Percentiles rank a stretch among this genome's conserved stretches.
Conservation (phyloP, 1,140 invertebrate species). For the Ostrea denselamellosa region DNA sequence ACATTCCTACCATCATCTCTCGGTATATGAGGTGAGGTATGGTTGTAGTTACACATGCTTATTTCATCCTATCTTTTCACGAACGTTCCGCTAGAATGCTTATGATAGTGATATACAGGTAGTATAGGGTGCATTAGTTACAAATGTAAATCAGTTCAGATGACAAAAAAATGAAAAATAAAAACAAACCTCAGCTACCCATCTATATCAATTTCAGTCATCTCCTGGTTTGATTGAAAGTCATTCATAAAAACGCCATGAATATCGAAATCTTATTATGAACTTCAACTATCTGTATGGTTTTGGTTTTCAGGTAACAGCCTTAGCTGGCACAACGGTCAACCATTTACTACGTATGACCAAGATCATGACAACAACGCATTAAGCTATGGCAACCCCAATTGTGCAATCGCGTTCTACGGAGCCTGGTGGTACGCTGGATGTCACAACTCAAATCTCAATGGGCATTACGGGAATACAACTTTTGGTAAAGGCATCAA, state of each 20-base stretch:
- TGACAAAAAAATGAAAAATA: not conserved
- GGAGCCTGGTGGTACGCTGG: conserved; percentile 37
- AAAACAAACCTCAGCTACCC: not conserved
- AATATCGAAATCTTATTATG: no score
- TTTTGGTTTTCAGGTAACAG: not conserved
- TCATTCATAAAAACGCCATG: not conserved
- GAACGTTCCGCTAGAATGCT: not conserved
- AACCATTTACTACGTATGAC: conserved; percentile 18
- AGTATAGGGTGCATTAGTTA: not conserved
- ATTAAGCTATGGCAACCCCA: not conserved
- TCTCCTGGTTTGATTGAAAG: not conserved
- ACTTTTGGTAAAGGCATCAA: conserved; percentile 23
- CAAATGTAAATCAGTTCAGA: not conserved
- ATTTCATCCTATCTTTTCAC: no score
- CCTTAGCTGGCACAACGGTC: not conserved
- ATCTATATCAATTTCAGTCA: not conserved
- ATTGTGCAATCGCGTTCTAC: conserved; percentile 7
- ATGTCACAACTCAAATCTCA: conserved; percentile 2
- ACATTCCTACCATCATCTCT: no score
- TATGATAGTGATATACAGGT: not conserved
- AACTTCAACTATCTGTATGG: not conserved
- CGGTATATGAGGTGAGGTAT: no score
- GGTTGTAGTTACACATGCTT: no score
- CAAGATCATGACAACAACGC: not conserved
- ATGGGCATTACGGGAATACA: not conserved